phyloP scores from a whole-genome alignment of 2,888 invertebrate genomes.

The Schrankia costaestrigalis region DNA sequence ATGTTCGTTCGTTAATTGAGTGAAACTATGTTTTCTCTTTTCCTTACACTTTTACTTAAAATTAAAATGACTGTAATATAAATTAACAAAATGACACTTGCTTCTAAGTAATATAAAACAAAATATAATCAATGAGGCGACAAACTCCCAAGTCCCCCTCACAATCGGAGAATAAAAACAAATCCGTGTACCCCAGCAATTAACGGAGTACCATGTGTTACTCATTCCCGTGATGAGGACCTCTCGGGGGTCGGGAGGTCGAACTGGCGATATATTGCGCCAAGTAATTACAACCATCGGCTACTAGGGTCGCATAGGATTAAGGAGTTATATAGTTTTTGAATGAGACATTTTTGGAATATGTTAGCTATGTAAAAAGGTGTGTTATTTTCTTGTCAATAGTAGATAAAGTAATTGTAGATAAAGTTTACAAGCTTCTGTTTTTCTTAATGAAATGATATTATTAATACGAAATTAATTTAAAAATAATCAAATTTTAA shows the following conservation, averaged over 20 bases:
- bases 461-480: no score
- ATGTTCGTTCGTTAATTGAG: no score
- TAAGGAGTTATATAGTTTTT: constrained; percentile 63
- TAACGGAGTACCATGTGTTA: constrained; percentile 74
- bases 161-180: constrained; percentile 64
- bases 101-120: constrained; percentile 21
- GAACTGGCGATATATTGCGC: constrained; percentile 63
- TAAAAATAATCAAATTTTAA: no score
- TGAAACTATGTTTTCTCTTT: no score
- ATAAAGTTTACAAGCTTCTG: no score
- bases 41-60: no score
- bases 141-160: constrained; percentile 33
- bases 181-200: constrained; percentile 63
- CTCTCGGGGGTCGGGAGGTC: constrained; percentile 39
- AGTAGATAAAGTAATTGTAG: no score
- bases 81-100: constrained; percentile 1
- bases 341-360: constrained; percentile 60
- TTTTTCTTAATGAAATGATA: no score
- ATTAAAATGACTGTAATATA: no score
- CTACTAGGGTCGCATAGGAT: constrained; percentile 63
- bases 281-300: constrained; percentile 68
- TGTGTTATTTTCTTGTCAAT: no score
- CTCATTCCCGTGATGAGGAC: constrained; percentile 64
- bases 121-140: constrained; percentile 34
- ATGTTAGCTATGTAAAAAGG: no score